Base-by-base conservation (phyloP, 1,140 invertebrate genomes). In the Trissolcus basalis region DNA sequence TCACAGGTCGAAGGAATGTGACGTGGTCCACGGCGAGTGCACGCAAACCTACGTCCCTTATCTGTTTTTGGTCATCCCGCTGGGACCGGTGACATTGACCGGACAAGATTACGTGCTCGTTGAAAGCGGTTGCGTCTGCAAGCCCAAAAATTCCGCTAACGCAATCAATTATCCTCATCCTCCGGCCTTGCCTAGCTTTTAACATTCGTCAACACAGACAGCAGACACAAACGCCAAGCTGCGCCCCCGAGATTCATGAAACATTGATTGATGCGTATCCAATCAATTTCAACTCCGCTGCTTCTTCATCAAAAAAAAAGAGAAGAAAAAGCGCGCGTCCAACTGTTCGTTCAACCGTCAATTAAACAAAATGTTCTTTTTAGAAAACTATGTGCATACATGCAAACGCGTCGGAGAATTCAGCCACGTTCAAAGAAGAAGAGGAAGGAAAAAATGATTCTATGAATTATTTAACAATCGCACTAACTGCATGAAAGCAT, bases 21-120 rank as follows among this genome's bases (percentile, higher is more conserved):
- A 96, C 58, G 90, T 97, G 5, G 92, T 97, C 4, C 91, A 95
- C 43, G 96, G 96, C 11, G 93, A 95, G 82, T 97, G 96, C 85
- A 95, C 95, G 36, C 96, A 97, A 87, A 97, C 95, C 0, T 97
- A 96, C 87, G 93, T 96, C 58, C 96, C 96, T 6, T 96, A 97
- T 85, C 87, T 97, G 63, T 97, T 97, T 87, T 89, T 97, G 81
- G 95, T 97, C 47, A 94, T 97, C 54, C 96, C 96, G 0, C 85
- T 97, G 27, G 96, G 96, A 0, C 96, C 96, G 0, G 96, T 97
- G 5, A 97, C 96, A 9, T 88, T 97, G 10, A 97, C 95, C 11
- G 96, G 94, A 6, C 95, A 96, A 84, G 96, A 97, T 87, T 97
- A 97, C 88, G 95, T 97, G 6, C 89, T 97, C 13, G 95, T 97